Conservation (phyloP, 2,888 invertebrate genomes). For the Scaptomyza tumidula region DNA sequence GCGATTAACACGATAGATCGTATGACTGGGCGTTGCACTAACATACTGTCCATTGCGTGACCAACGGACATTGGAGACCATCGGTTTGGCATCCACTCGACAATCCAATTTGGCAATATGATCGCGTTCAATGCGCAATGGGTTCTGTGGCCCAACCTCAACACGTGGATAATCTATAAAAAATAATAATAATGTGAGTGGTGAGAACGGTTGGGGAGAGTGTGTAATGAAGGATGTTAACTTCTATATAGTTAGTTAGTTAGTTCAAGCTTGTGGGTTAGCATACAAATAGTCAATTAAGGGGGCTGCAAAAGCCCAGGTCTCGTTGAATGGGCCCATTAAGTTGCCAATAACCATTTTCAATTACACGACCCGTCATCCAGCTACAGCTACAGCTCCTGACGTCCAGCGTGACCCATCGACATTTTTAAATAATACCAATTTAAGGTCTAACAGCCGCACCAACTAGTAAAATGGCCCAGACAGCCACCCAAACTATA, state of each 20-base stretch:
- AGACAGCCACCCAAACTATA: constrained; percentile 20
- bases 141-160: constrained; percentile 95
- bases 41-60: constrained; percentile 93
- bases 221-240: not conserved
- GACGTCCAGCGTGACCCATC: constrained; percentile 63
- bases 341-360: constrained; percentile 77
- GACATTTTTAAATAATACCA: constrained; percentile 76
- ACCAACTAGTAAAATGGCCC: constrained; percentile 43
- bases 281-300: constrained; percentile 76
- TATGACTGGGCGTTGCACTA: constrained; percentile 91
- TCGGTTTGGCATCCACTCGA: constrained; percentile 96
- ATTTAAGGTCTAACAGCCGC: constrained; percentile 58
- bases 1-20: constrained; percentile 90
- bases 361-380: constrained; percentile 59
- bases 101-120: constrained; percentile 93
- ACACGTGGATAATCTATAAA: constrained; percentile 94
- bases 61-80: constrained; percentile 93
- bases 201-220: not conserved
- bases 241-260: not conserved
- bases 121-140: constrained; percentile 93
- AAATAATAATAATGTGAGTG: not conserved
- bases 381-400: constrained; percentile 3
- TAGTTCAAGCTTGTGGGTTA: constrained; percentile 4
- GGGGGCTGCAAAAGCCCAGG: constrained; percentile 14
- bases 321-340: constrained; percentile 49